A percentile compares a stretch with the other conserved stretches of the same genome.
phyloP scores from a whole-genome alignment of 2,888 invertebrate genomes.

The Ptilodon capucinus region DNA sequence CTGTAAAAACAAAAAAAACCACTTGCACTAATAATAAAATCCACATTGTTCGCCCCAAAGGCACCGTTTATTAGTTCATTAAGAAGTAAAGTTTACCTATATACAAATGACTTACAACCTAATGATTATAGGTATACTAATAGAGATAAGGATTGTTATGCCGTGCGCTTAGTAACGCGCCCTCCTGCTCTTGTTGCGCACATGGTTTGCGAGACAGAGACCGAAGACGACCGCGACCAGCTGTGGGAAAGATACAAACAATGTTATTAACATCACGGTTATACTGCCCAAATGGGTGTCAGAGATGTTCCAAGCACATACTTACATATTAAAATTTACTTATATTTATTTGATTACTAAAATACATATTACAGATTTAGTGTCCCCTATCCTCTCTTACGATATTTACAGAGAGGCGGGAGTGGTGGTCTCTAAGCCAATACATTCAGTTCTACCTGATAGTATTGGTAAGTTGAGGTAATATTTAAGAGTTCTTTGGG shows the following conservation, averaged over 20 bases:
- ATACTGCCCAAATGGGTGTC: too few species aligned
- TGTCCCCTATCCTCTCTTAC: too few species aligned
- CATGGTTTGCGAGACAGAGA: conserved; percentile 92
- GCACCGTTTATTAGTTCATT: not conserved
- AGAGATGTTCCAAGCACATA: too few species aligned
- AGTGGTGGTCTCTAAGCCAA: too few species aligned
- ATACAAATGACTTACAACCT: not conserved
- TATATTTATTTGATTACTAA: too few species aligned
- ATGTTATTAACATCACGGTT: not conserved
- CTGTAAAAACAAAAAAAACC: too few species aligned
- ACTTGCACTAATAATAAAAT: not conserved
- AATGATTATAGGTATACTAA: not conserved
- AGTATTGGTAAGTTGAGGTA: too few species aligned
- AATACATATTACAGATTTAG: too few species aligned
- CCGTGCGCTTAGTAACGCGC: conserved; percentile 51
- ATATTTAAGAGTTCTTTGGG: too few species aligned
- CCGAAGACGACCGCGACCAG: conserved; percentile 91
- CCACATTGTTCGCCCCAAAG: not conserved
- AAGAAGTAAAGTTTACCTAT: not conserved
- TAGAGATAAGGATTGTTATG: not conserved
- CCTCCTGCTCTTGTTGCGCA: conserved; percentile 89
- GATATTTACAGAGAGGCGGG: too few species aligned
- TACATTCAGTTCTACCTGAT: too few species aligned
- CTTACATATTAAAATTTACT: too few species aligned
- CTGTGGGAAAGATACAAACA: conserved; percentile 63